Percentiles rank a stretch among this genome's conserved stretches.
phyloP scores from a whole-genome alignment of 1,140 invertebrate species.

The Diploscapter pachys region DNA sequence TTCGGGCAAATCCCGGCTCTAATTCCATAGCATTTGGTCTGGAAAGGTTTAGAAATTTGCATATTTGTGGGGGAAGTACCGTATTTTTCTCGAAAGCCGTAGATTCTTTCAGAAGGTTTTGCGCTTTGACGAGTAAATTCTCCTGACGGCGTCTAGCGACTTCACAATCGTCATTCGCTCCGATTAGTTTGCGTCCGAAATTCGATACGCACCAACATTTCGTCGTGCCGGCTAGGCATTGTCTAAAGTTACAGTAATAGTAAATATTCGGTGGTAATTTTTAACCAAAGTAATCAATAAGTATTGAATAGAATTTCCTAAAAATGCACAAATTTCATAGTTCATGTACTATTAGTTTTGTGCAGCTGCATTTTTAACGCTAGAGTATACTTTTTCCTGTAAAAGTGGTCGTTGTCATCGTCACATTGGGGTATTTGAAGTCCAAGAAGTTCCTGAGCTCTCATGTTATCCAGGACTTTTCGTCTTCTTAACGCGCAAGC shows the following conservation, averaged over 20 bases:
- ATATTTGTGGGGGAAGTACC: no score
- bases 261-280: no score
- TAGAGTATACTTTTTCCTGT: no score
- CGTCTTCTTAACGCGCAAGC: constrained; percentile 18
- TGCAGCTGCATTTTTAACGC: no score
- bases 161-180: constrained; percentile 7
- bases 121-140: not conserved
- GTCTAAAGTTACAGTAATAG: constrained; percentile 10
- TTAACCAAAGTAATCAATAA: no score
- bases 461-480: constrained; percentile 11
- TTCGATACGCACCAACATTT: constrained; percentile 22
- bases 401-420: not conserved
- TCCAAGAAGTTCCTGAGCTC: constrained; percentile 22
- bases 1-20: constrained; percentile 3
- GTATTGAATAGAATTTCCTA: no score
- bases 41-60: not conserved
- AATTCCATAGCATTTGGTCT: constrained; percentile 1
- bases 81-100: no score
- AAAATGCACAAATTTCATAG: no score
- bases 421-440: constrained; percentile 24
- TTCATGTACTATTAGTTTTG: no score
- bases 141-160: not conserved
- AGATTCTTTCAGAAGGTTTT: not conserved
- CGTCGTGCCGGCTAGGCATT: constrained; percentile 26
- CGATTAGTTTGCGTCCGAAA: constrained; percentile 14